A percentile compares a stretch with the other conserved stretches of the same genome.
These are phyloP conservation scores for Orientallactaga bullata DNA, from an alignment of 2,113 vertebrate species.

Conservation along the genomic window DNA sequence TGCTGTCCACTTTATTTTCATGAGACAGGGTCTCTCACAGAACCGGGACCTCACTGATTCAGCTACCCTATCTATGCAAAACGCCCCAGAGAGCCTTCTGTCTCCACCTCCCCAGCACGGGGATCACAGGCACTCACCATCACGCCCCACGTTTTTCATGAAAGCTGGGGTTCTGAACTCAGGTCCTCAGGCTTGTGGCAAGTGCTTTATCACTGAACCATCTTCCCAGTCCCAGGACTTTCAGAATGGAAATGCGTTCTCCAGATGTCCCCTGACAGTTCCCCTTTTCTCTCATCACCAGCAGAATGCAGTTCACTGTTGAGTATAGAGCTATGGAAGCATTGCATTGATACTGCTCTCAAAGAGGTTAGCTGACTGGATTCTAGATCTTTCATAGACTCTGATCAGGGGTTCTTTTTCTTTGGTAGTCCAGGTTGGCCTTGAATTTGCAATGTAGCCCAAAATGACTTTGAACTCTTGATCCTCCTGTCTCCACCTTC, in stretches of 20 bases:
- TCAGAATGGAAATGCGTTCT: not conserved
- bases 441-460: not conserved
- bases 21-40: no score
- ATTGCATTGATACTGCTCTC: not conserved
- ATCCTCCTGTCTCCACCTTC: not conserved
- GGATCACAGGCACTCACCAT: no score
- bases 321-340: not conserved
- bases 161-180: no score
- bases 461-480: not conserved
- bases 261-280: not conserved
- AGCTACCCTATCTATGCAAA: no score
- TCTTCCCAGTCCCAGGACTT: not conserved
- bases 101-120: no score
- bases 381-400: not conserved
- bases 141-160: no score
- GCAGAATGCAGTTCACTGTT: not conserved
- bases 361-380: not conserved
- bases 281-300: rapidly evolving
- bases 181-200: no score
- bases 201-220: no score
- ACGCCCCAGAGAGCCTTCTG: no score
- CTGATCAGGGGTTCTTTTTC: no score
- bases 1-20: no score
- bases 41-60: no score
- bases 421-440: not conserved